Conservation (phyloP, 2,797 vertebrate species). For the Ataeniobius toweri region DNA sequence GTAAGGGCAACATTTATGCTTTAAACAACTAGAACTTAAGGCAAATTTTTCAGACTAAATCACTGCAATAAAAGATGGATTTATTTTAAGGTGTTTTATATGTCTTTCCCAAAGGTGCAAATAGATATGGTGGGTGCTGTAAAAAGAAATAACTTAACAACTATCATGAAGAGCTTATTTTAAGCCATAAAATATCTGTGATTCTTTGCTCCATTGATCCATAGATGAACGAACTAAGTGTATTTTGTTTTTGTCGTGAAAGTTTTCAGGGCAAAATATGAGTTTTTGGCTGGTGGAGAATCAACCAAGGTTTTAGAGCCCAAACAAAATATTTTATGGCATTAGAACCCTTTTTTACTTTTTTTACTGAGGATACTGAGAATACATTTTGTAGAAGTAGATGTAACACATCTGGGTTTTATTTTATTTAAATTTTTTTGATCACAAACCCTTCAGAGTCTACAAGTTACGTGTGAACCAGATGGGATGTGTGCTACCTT, state of each 20-base stretch:
- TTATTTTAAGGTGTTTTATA: neutral
- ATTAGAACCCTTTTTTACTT: neutral
- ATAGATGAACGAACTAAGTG: neutral
- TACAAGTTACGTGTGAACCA: constrained; percentile 3
- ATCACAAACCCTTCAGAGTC: constrained; percentile 7
- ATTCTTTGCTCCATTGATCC: neutral
- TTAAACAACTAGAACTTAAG: too few species aligned
- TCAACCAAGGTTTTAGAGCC: neutral
- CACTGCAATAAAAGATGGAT: too few species aligned
- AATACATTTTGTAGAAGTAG: neutral
- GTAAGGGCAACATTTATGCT: too few species aligned
- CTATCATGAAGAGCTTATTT: neutral
- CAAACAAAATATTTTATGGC: neutral
- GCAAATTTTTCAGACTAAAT: too few species aligned
- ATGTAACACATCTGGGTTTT: constrained; percentile 6
- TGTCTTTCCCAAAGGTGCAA: neutral
- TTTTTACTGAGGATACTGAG: neutral
- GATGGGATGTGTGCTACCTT: constrained; percentile 23
- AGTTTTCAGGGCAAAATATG: neutral
- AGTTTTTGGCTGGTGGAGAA: neutral
- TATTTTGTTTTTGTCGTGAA: neutral
- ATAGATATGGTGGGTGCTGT: neutral
- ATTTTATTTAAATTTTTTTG: neutral
- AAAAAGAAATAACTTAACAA: neutral
- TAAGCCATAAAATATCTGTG: neutral